Evolutionary conservation across 1,140 invertebrate species (phyloP).

Genomic region (Penaeus indicus): DNA sequence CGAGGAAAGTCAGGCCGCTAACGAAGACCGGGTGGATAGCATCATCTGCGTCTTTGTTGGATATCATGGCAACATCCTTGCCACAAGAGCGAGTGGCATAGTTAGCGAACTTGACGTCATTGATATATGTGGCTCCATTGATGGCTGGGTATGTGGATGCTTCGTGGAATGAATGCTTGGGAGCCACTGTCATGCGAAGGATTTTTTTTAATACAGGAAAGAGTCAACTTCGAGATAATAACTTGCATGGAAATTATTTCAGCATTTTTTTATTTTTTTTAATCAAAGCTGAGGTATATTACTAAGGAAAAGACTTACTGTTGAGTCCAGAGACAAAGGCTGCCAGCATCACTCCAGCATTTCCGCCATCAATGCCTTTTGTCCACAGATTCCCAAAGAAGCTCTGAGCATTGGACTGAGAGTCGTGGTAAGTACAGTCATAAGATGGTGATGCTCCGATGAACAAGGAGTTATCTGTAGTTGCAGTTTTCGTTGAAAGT

Average conservation of each 20-base stretch:
- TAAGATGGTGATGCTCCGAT: not conserved
- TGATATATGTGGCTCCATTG: conserved; percentile 36
- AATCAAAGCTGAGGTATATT: too few species aligned
- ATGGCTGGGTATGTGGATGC: conserved; percentile 49
- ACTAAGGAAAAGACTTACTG: not conserved
- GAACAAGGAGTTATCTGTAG: not conserved
- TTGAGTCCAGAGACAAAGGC: not conserved
- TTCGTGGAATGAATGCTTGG: conserved; percentile 40
- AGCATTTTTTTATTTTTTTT: too few species aligned
- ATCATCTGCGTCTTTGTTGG: conserved; percentile 47
- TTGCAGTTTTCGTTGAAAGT: not conserved
- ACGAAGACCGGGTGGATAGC: conserved; percentile 49
- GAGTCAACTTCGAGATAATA: not conserved
- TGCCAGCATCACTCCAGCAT: not conserved
- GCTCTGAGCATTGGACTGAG: not conserved
- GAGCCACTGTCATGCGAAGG: conserved; percentile 36
- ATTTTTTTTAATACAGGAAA: too few species aligned
- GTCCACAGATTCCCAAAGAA: not conserved
- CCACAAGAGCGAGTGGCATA: conserved; percentile 24
- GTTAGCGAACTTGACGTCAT: conserved; percentile 11
- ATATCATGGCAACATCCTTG: conserved; percentile 44
- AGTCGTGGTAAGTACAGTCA: not conserved
- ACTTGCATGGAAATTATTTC: not conserved
- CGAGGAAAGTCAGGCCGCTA: conserved; percentile 34
- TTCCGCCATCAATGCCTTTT: not conserved